phyloP scores from a whole-genome alignment of 2,888 invertebrate species.

The Allacma fusca region DNA sequence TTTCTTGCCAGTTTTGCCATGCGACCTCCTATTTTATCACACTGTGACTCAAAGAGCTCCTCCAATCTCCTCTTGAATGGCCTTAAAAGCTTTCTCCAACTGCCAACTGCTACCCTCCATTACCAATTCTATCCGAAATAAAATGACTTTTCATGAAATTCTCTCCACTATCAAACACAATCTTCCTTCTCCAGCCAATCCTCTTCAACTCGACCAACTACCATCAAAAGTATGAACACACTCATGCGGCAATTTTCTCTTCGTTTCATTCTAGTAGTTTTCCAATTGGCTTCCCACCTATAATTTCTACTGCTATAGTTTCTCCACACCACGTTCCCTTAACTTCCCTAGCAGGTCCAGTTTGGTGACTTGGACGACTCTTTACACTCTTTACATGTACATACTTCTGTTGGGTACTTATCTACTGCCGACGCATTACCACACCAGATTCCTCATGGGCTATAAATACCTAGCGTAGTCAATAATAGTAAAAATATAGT shows the following conservation, averaged over 20 bases:
- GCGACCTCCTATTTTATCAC: conserved; percentile 45
- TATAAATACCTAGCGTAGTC: no score
- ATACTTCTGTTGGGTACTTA: no score
- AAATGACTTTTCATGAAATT: conserved; percentile 48
- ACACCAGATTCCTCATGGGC: no score
- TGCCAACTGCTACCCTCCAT: conserved; percentile 51
- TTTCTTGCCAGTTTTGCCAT: conserved; percentile 30
- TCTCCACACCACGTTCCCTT: background rate
- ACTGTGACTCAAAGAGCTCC: conserved; percentile 40
- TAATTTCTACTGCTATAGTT: background rate
- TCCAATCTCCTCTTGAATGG: conserved; percentile 55
- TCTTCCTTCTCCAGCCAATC: conserved; percentile 36
- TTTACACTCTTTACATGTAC: no score
- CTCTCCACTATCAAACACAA: conserved; percentile 42
- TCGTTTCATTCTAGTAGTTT: background rate
- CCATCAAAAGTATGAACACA: background rate
- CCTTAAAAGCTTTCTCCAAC: conserved; percentile 54
- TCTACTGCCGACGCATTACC: no score
- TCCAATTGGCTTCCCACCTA: conserved; percentile 14
- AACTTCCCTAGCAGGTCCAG: no score
- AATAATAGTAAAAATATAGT: no score
- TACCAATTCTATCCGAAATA: conserved; percentile 52
- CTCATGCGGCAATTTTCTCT: conserved; percentile 3
- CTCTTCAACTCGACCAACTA: conserved; percentile 26
- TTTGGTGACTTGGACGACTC: no score